Conservation (phyloP, 2,113 vertebrate species). For the Callopanchax toddi region DNA sequence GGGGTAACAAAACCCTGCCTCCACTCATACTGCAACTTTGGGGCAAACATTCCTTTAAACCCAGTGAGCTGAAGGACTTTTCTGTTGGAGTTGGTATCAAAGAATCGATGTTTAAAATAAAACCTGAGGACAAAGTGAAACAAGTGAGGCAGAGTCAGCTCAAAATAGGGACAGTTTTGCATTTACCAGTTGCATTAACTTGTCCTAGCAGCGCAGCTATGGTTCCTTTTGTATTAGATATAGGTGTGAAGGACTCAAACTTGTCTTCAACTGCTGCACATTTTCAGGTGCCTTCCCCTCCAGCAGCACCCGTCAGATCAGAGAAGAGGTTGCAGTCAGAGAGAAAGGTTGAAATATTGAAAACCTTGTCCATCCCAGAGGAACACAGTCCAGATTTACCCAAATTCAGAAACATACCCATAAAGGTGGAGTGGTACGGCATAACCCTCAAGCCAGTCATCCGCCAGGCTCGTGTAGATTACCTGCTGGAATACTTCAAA, state of each 20-base stretch:
- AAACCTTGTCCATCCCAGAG: constrained; percentile 75
- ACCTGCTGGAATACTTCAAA: constrained; percentile 96
- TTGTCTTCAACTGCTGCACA: constrained; percentile 63
- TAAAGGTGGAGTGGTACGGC: constrained; percentile 85
- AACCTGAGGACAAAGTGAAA: constrained; percentile 80
- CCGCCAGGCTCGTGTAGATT: constrained; percentile 89
- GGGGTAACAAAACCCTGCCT: constrained; percentile 82
- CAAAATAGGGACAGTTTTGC: constrained; percentile 83
- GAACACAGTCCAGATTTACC: constrained; percentile 77
- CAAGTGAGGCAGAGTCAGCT: constrained; percentile 84
- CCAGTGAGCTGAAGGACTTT: constrained; percentile 84
- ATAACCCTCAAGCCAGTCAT: constrained; percentile 90
- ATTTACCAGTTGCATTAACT: constrained; percentile 80
- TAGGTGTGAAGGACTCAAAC: constrained; percentile 79
- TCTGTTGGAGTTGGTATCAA: constrained; percentile 78
- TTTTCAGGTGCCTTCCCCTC: constrained; percentile 85
- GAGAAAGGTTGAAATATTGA: constrained; percentile 72
- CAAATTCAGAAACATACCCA: constrained; percentile 82
- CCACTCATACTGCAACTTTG: constrained; percentile 93
- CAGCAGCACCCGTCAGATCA: constrained; percentile 82
- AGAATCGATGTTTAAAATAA: constrained; percentile 85
- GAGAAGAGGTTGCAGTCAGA: constrained; percentile 73
- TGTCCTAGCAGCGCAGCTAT: constrained; percentile 77
- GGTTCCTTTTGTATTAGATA: constrained; percentile 82
- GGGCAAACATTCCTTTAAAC: constrained; percentile 88